Conservation (phyloP, 2,888 invertebrate genomes). For the Argyra leucocephala region DNA sequence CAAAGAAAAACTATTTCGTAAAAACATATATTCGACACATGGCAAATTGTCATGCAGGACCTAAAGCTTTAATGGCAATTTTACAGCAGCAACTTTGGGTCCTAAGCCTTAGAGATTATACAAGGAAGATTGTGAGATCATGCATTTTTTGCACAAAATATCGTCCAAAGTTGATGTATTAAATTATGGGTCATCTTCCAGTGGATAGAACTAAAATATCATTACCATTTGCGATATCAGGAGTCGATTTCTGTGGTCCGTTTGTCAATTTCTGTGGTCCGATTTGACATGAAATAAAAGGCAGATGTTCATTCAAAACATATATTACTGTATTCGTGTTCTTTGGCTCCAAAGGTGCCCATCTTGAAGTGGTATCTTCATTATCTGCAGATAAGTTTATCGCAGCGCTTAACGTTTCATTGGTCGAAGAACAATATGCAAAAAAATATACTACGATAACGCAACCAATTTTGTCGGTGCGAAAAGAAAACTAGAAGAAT, state of each 20-base stretch:
- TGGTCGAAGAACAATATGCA: slow-evolving; percentile 15
- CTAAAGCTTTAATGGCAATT: no score
- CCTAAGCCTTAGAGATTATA: not conserved
- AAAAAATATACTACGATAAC: slow-evolving; percentile 15
- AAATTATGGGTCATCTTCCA: slow-evolving; percentile 23
- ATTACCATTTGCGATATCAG: slow-evolving; percentile 19
- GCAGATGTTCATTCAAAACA: slow-evolving; percentile 15
- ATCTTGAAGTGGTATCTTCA: slow-evolving; percentile 23
- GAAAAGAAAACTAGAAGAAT: slow-evolving; percentile 11
- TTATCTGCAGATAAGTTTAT: slow-evolving; percentile 21
- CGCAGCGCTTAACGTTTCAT: slow-evolving; percentile 22
- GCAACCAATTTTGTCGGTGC: slow-evolving; percentile 21
- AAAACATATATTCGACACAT: no score
- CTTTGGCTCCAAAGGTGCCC: slow-evolving; percentile 21
- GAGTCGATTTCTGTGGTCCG: slow-evolving; percentile 20
- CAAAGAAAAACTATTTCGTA: no score
- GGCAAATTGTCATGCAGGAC: no score
- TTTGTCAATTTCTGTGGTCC: no score
- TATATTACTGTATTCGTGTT: slow-evolving; percentile 21
- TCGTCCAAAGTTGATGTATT: slow-evolving; percentile 17
- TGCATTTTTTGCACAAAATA: slow-evolving; percentile 20
- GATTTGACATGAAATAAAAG: slow-evolving; percentile 11
- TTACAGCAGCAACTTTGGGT: no score
- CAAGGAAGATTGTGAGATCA: slow-evolving; percentile 14
- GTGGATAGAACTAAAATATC: slow-evolving; percentile 17